Conservation (phyloP, 2,113 vertebrate genomes). For the Tamias sibiricus region DNA sequence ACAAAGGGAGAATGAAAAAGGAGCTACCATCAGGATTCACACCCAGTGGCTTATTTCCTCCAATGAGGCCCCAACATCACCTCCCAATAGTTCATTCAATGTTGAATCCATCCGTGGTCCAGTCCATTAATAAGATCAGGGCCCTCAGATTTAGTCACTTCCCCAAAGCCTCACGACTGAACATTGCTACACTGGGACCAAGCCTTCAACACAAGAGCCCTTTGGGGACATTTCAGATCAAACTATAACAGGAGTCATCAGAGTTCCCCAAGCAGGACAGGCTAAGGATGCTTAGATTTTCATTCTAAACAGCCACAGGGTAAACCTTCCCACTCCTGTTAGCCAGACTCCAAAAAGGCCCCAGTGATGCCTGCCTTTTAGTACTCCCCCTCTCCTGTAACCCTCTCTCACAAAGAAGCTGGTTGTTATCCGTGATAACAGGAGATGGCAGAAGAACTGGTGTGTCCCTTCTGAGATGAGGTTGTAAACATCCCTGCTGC, state of each 20-base stretch:
- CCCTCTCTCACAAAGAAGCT: neutral
- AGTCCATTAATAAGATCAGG: neutral
- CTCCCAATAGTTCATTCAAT: neutral
- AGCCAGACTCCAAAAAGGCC: neutral
- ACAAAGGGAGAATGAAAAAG: too few species aligned
- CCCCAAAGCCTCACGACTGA: neutral
- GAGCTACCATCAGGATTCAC: neutral
- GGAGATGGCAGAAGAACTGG: neutral
- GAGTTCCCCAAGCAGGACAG: neutral
- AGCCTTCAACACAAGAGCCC: neutral
- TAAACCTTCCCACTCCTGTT: neutral
- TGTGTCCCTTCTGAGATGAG: neutral
- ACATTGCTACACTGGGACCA: neutral
- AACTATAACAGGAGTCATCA: neutral
- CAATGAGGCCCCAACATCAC: neutral
- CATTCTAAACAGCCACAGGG: neutral
- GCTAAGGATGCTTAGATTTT: neutral
- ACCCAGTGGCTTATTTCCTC: neutral
- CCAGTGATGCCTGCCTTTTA: neutral
- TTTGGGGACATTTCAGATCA: neutral
- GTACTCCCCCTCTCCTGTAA: neutral
- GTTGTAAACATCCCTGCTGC: neutral
- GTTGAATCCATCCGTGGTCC: neutral
- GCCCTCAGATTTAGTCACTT: neutral
- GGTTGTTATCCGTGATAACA: neutral